Base-by-base conservation (phyloP, 1,140 invertebrate species). In the Dufourea novaeangliae region DNA sequence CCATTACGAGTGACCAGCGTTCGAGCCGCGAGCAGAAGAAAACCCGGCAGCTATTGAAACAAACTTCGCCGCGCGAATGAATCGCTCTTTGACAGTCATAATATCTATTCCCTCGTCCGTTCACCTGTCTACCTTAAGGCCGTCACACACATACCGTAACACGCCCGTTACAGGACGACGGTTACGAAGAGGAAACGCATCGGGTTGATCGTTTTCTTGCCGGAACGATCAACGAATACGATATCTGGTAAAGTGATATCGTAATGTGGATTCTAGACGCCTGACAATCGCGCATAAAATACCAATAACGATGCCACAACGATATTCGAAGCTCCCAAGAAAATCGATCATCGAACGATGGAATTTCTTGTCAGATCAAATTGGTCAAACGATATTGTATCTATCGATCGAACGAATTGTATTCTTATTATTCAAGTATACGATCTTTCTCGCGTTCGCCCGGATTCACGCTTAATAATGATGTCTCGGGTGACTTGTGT, bases 101-200 rank as follows among this genome's bases (percentile, higher is more conserved):
- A 78, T 72, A 54, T 77, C 63, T 68, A 68, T 67, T 85, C 84
- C 74, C 69, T 64, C 63, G 73, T 78, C 69, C 39, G 70, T 44
- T 64, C 82, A 78, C 73, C 82, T 77, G 82, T 73, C 83, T 77
- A 59, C 62, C 72, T 73, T 78, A 84, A 84, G 83, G 59, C 72
- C 37, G 76, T 67, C 62, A 20, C 78, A 41, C 44, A 17, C 5
- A 27, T 22, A 44, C 22, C 52, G n/a, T n/a, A n/a, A n/a, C n/a
- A n/a, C 57, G 50, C 54, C 27, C 12, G 50, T 14, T 50, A 44
- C 14, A 7, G 12, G 12, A 17, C 17, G 14, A 4, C 27, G 12
- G 25, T 57, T 50, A 29, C n/a, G n/a, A 14, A 20, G 41, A 61
- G 37, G 50, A 57, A 71, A 27, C n/a, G n/a, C n/a, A 41, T 66